Percentiles rank a stretch among this genome's conserved stretches.
phyloP scores from a whole-genome alignment of 2,113 vertebrate genomes.

The Egretta garzetta region DNA sequence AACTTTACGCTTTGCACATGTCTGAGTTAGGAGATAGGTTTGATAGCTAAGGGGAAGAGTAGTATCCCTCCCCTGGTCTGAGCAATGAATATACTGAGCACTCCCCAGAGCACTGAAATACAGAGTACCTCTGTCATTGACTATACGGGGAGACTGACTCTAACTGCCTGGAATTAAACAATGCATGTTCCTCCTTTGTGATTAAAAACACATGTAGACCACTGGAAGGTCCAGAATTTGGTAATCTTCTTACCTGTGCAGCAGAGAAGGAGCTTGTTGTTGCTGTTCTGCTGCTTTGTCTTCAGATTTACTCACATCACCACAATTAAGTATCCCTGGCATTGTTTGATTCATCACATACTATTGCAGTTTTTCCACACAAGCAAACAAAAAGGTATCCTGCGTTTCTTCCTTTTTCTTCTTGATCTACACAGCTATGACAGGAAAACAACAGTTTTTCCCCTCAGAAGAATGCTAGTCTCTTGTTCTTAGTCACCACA shows the following conservation, averaged over 20 bases:
- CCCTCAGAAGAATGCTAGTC: background rate
- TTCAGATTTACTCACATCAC: background rate
- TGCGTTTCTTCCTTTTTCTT: background rate
- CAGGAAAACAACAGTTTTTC: background rate
- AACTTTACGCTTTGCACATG: background rate
- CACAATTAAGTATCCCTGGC: background rate
- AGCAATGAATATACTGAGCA: background rate
- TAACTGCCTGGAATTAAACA: background rate
- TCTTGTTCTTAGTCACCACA: background rate
- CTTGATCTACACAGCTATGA: background rate
- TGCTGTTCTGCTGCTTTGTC: background rate
- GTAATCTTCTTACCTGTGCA: background rate
- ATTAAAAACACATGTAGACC: background rate
- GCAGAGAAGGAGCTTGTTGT: background rate
- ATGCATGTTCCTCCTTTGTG: background rate
- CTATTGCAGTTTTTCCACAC: background rate
- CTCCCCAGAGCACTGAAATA: background rate
- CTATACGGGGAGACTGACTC: background rate
- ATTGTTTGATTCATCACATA: background rate
- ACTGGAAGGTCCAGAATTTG: background rate
- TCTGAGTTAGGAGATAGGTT: background rate
- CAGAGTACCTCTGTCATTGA: background rate
- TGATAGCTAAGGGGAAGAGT: background rate
- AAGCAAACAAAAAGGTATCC: background rate
- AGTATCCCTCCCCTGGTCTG: background rate